Evolutionary conservation across 2,113 vertebrate species (phyloP).

Genomic region (Limnothrissa miodon): DNA sequence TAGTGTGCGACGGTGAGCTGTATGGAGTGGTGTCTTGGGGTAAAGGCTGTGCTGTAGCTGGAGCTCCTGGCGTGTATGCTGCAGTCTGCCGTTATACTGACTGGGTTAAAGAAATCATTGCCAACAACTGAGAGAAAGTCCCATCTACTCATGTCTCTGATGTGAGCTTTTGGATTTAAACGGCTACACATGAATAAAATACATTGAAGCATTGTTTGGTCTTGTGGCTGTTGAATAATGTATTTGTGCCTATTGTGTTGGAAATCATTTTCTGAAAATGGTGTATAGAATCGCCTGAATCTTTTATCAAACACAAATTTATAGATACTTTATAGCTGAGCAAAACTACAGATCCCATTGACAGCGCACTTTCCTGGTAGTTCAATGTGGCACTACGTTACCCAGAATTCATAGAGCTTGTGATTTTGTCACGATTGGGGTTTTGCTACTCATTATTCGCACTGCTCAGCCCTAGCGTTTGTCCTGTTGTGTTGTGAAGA

Average conservation of each 20-base stretch:
- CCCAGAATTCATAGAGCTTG: neutral
- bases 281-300: no score
- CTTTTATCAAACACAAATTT: no score
- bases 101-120: constrained; percentile 56
- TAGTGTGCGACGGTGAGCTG: constrained; percentile 59
- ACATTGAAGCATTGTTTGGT: neutral
- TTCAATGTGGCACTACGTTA: neutral
- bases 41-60: constrained; percentile 48
- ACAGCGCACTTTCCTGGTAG: neutral
- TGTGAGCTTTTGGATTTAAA: neutral
- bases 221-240: neutral
- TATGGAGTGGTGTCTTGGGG: constrained; percentile 68
- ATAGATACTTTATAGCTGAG: no score
- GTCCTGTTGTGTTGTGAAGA: constrained; percentile 34
- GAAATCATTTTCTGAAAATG: no score
- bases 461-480: constrained; percentile 53
- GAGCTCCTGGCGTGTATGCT: constrained; percentile 59
- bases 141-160: neutral
- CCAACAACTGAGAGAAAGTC: constrained; percentile 41
- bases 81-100: constrained; percentile 55
- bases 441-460: constrained; percentile 31
- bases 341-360: no score
- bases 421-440: constrained; percentile 53
- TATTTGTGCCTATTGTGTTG: neutral
- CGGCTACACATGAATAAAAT: neutral